These are phyloP conservation scores for Bombus ignitus DNA, from an alignment of 1,140 invertebrate species.

Conservation along the genomic window DNA sequence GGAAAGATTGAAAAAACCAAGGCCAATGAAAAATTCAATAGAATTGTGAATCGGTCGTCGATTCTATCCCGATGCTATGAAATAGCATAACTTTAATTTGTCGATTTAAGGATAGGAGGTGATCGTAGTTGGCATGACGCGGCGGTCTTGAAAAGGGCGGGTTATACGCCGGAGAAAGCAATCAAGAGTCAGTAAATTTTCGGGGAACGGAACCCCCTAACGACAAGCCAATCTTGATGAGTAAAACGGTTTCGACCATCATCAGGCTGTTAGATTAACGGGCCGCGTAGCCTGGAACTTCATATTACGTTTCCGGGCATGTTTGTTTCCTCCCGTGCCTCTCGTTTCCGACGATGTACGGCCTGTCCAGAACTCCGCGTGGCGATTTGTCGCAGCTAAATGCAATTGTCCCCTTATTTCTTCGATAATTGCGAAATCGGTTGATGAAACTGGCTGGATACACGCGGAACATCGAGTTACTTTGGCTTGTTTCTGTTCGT, in stretches of 20 bases:
- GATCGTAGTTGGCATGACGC: not conserved
- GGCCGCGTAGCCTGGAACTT: conserved; percentile 50
- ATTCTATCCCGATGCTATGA: not conserved
- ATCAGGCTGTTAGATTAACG: conserved; percentile 55
- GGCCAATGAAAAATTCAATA: too few relatives aligned
- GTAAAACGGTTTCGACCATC: conserved; percentile 51
- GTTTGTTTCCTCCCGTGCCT: conserved; percentile 48
- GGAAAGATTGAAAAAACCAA: too few relatives aligned
- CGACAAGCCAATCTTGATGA: conserved; percentile 47
- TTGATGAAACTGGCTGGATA: conserved; percentile 39
- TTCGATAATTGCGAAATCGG: conserved; percentile 71
- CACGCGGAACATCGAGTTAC: too few relatives aligned
- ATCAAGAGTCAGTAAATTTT: conserved; percentile 37
- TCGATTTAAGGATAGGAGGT: conserved; percentile 14
- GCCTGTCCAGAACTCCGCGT: conserved; percentile 11
- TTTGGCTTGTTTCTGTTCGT: not conserved
- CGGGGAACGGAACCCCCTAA: conserved; percentile 1
- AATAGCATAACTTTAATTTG: not conserved
- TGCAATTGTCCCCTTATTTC: conserved; percentile 68
- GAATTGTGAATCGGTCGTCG: not conserved
- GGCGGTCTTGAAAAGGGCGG: not conserved
- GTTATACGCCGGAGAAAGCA: conserved; percentile 28
- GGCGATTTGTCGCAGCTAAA: conserved; percentile 66
- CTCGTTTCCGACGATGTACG: conserved; percentile 42
- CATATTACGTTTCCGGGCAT: conserved; percentile 64